Percentiles rank a stretch among this genome's conserved stretches.
phyloP scores from a whole-genome alignment of 2,113 vertebrate genomes.

The Petroica traversi region DNA sequence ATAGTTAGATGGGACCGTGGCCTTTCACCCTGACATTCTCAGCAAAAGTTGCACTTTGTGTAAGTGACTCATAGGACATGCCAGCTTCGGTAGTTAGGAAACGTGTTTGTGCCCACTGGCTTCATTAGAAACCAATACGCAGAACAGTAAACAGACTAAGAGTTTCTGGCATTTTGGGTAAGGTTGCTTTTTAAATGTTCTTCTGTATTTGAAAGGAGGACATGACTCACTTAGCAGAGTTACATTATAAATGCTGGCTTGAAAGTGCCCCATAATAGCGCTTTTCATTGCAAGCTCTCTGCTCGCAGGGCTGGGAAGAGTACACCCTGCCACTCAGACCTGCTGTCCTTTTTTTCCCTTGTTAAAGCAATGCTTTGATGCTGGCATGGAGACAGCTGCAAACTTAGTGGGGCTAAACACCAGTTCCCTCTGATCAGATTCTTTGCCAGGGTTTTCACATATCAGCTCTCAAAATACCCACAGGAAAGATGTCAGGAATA shows the following conservation, averaged over 20 bases:
- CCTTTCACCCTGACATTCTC: conserved; percentile 53
- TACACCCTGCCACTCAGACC: neutral
- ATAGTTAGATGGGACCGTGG: neutral
- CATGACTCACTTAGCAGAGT: conserved; percentile 2
- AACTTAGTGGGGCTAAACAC: neutral
- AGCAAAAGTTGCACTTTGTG: conserved; percentile 22
- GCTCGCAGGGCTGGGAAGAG: neutral
- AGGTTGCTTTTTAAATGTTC: conserved; percentile 32
- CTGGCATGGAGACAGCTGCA: neutral
- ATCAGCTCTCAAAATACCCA: neutral
- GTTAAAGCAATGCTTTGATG: neutral
- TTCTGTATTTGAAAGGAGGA: conserved; percentile 35
- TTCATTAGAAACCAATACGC: neutral
- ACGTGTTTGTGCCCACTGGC: conserved; percentile 20
- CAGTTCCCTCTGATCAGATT: neutral
- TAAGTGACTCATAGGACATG: neutral
- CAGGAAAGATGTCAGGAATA: neutral
- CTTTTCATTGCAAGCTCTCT: neutral
- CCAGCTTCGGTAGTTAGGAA: conserved; percentile 41
- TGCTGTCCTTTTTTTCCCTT: neutral
- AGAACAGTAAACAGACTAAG: conserved; percentile 7
- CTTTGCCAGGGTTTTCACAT: neutral
- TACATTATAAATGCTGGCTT: neutral
- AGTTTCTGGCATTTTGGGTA: conserved; percentile 31
- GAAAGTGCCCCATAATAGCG: neutral